A percentile compares a stretch with the other conserved stretches of the same genome.
These are phyloP conservation scores for Sclerurus mexicanus DNA, from an alignment of 2,113 vertebrate genomes.

Conservation along the genomic window DNA sequence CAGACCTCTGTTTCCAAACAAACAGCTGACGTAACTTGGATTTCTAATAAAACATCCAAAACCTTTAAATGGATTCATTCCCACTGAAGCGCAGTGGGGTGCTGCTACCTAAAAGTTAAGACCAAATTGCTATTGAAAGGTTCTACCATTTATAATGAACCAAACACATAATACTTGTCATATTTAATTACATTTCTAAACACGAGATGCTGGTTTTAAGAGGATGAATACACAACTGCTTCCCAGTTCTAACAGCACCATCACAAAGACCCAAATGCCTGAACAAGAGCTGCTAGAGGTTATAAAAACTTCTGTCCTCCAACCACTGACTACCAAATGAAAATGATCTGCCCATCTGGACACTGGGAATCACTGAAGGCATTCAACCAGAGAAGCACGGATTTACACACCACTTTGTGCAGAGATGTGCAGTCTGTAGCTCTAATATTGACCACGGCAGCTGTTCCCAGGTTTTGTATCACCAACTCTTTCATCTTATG, in stretches of 20 bases:
- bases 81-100: not conserved
- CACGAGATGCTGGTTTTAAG: not conserved
- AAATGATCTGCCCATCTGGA: not conserved
- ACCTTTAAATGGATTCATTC: not conserved
- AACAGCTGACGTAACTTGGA: not conserved
- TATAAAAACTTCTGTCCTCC: not conserved
- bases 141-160: not conserved
- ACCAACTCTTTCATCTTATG: not conserved
- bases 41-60: not conserved
- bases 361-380: not conserved
- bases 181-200: not conserved
- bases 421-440: not conserved
- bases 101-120: not conserved
- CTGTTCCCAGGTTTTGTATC: not conserved
- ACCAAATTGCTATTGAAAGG: not conserved
- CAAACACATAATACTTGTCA: not conserved
- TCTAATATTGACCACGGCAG: not conserved
- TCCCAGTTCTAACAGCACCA: not conserved
- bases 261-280: not conserved
- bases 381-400: not conserved
- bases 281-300: not conserved
- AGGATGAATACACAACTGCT: not conserved
- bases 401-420: accelerated
- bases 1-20: not conserved
- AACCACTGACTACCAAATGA: not conserved